Evolutionary conservation across 1,140 invertebrate genomes (phyloP).

Genomic region (Procambarus virginalis): DNA sequence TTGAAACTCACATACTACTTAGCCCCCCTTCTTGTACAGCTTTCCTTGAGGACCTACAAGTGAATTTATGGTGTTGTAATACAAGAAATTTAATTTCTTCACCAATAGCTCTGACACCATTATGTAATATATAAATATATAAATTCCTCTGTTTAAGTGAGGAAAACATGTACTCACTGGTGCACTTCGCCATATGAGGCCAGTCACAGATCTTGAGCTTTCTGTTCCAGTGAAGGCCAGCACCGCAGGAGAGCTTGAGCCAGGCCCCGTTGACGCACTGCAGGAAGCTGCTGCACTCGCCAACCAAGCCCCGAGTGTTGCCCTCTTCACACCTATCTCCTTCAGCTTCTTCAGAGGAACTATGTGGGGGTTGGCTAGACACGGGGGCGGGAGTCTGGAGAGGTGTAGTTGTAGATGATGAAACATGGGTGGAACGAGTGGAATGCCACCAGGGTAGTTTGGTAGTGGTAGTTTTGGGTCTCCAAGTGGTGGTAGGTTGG

Average conservation of each 20-base stretch:
- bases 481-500: slow-evolving; percentile 14
- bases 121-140: not conserved
- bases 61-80: no score
- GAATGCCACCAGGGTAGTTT: slow-evolving; percentile 24
- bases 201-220: slow-evolving; percentile 75
- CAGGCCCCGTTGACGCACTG: slow-evolving; percentile 50
- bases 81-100: no score
- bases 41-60: no score
- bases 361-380: not conserved
- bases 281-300: slow-evolving; percentile 51
- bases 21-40: no score
- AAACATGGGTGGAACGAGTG: slow-evolving; percentile 23
- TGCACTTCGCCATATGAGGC: slow-evolving; percentile 68
- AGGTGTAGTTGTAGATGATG: slow-evolving; percentile 28
- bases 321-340: not conserved
- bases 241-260: slow-evolving; percentile 73
- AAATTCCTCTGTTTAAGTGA: not conserved
- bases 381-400: not conserved
- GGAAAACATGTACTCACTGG: slow-evolving; percentile 35
- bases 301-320: slow-evolving; percentile 13
- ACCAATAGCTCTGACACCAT: not conserved
- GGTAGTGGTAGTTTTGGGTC: not conserved
- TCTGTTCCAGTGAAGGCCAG: slow-evolving; percentile 78
- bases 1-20: no score
- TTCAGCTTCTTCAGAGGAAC: not conserved